Evolutionary conservation across 2,888 invertebrate species (phyloP), one percentile per base, ranked within the genome.

Genomic region (Phengaris arion): DNA sequence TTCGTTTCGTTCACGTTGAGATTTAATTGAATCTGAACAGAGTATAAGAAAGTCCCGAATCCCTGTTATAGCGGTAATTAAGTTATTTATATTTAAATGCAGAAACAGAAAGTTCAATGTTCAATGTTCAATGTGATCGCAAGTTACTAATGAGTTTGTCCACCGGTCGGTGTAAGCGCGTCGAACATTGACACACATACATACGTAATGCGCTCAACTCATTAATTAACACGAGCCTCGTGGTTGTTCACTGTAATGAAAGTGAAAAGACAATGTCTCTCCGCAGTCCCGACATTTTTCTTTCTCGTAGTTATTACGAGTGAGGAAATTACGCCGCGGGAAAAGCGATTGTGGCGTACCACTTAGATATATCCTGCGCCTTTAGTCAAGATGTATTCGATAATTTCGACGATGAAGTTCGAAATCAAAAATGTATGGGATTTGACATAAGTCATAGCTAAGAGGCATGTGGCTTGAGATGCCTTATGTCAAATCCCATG

Each of bases 271-370:
- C 64, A 64, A 64, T 64, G 35, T 12, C 64, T 45, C 12, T 64
- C 35, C 2, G 35, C 35, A 35, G 35, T 35, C 52, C 52, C 52
- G 52, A 68, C 68, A 46, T 68, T 69, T 72, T 72, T 72, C 52
- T 54, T 52, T 51, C 13, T 72, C 72, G 13, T 2, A 35, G 35
- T 35, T 7, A 52, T 69, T 72, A 52, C 35, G 72, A 72, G 22
- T 72, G 72, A 72, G 72, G 72, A 72, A 72, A 72, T 54, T 22
- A 35, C 51, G 12, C 13, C 35, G 54, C 35, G 72, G 72, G 72
- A 72, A 72, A 52, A 52, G 12, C 52, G 52, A 52, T 10, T 35
- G 35, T 52, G 2, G 9, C 52, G 22, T 15, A n/a, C 15, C 3
- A 35, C 35, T 35, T 35, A 2, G 35, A 35, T 1, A 4, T 35